Evolutionary conservation across 2,888 invertebrate species (phyloP).

Genomic region (Cataglyphis rosenhaueri): DNA sequence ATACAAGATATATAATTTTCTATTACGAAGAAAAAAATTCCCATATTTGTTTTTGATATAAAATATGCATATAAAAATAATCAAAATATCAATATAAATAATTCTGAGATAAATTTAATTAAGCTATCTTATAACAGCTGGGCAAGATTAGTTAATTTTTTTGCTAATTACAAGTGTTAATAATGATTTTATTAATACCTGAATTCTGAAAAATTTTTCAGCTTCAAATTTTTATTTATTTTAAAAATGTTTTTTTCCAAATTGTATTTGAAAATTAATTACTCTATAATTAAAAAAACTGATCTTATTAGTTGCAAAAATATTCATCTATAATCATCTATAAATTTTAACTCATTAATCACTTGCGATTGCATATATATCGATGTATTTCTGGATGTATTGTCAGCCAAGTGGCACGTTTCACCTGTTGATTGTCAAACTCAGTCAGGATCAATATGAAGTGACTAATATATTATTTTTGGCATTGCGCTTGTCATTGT

Average conservation of each 20-base stretch:
- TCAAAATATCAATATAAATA: neutral
- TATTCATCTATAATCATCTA: neutral
- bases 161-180: neutral
- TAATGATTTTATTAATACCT: neutral
- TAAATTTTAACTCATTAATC: neutral
- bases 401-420: constrained; percentile 56
- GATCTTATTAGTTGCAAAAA: neutral
- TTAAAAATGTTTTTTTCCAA: neutral
- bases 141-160: neutral
- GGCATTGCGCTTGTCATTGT: constrained; percentile 53
- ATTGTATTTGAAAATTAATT: neutral
- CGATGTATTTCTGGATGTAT: constrained; percentile 57
- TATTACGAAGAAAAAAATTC: neutral
- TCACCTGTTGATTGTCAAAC: constrained; percentile 69
- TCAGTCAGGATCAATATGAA: constrained; percentile 47
- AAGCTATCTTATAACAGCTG: neutral
- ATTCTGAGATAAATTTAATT: neutral
- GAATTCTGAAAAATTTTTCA: neutral
- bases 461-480: constrained; percentile 67
- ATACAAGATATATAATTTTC: neutral
- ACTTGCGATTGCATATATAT: neutral
- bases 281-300: neutral
- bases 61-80: neutral
- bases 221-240: neutral
- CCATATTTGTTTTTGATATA: neutral